Conservation (phyloP, 2,797 vertebrate species). For the Carcharodon carcharias region DNA sequence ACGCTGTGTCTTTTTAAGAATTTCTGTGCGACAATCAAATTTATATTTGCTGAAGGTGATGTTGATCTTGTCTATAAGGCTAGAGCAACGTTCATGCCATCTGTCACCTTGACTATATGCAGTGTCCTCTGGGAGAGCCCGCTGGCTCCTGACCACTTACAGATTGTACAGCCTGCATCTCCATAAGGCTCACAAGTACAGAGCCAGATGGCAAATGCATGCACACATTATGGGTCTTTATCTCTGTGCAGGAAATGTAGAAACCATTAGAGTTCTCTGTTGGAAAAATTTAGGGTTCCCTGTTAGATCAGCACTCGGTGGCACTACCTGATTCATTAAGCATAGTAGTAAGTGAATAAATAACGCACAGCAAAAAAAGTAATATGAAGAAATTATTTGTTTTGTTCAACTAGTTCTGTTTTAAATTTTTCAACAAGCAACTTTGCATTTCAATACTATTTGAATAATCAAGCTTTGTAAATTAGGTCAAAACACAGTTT, state of each 20-base stretch:
- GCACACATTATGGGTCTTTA: conserved; percentile 57
- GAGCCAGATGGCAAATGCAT: conserved; percentile 69
- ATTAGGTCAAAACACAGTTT: neutral
- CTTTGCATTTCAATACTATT: neutral
- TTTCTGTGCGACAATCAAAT: neutral
- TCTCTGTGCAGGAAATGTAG: conserved; percentile 35
- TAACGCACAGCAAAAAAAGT: neutral
- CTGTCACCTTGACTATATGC: conserved; percentile 66
- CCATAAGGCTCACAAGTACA: conserved; percentile 69
- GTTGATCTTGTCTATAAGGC: conserved; percentile 51
- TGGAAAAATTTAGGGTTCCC: conserved; percentile 16
- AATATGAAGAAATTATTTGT: neutral
- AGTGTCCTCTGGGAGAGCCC: conserved; percentile 61
- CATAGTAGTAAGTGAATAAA: neutral
- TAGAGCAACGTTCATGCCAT: conserved; percentile 58
- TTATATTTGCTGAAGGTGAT: conserved; percentile 38
- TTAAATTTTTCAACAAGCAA: neutral
- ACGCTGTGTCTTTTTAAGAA: neutral
- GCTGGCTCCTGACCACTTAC: conserved; percentile 71
- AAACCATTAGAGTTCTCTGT: conserved; percentile 37
- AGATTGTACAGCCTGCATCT: conserved; percentile 64
- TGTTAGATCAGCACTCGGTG: neutral
- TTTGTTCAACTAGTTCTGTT: neutral
- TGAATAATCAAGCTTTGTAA: neutral
- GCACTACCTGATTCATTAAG: conserved; percentile 7